Percentiles rank a stretch among this genome's conserved stretches.
phyloP scores from a whole-genome alignment of 92 coral and sea anemone genomes.

The Micromussa lordhowensis region DNA sequence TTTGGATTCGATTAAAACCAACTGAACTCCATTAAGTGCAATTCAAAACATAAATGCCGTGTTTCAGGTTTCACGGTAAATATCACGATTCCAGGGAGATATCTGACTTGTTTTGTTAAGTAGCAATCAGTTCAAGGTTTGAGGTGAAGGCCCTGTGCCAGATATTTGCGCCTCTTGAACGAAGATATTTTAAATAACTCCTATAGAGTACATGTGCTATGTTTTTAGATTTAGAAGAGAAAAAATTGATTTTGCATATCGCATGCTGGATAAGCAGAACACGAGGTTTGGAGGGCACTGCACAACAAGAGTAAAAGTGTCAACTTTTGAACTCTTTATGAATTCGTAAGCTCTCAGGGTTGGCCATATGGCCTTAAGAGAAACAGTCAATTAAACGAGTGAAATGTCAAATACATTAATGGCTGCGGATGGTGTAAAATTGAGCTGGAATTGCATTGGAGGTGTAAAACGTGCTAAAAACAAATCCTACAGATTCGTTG shows the following conservation, averaged over 20 bases:
- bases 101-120: background rate
- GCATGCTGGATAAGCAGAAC: background rate
- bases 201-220: background rate
- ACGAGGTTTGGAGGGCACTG: background rate
- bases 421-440: conserved; percentile 21
- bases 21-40: conserved; percentile 9
- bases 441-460: conserved; percentile 11
- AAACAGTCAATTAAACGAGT: conserved; percentile 24
- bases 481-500: background rate
- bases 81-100: background rate
- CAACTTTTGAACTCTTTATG: conserved; percentile 22
- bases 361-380: conserved; percentile 49
- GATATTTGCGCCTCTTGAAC: background rate
- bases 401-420: conserved; percentile 32
- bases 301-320: background rate
- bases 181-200: background rate
- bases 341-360: background rate
- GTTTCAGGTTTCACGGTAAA: conserved; percentile 32
- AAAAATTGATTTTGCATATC: background rate
- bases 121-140: background rate
- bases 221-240: background rate
- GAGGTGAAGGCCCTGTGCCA: background rate
- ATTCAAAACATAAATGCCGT: conserved; percentile 10
- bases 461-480: background rate
- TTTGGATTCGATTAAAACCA: conserved; percentile 2